Evolutionary conservation across 1,140 invertebrate genomes (phyloP), one percentile per base, ranked within the genome.

Genomic region (Euura lappo): DNA sequence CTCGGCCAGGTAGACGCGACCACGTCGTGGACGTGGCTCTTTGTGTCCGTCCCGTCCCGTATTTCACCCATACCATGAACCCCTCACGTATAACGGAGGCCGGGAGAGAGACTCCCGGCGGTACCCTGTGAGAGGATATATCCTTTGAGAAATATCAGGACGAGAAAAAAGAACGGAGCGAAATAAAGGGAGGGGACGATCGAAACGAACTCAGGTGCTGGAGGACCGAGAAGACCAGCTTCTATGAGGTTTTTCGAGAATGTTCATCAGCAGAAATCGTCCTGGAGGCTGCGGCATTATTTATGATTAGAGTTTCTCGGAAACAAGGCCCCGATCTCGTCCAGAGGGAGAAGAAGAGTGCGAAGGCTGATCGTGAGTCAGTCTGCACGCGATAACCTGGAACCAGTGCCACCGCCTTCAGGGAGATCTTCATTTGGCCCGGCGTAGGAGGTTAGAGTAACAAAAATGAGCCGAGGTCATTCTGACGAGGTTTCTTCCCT

Each of bases 351-450:
- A 60, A 60, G 28, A 28, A 28, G 28, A 60, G 51, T 6, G 10
- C 51, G 3, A n/a, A 11, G 6, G 51, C 51, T 60, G 51, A 8
- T 60, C 51, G 51, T 60, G 51, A 60, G 51, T n/a, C 8, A 60
- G 51, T 60, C 51, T 60, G 51, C 51, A 60, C 51, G 51, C 13
- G 1, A 8, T 60, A 3, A n/a, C 3, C 51, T 60, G 8, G 51
- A 60, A 11, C 51, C 51, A 60, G 51, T 60, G 51, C 51, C 51
- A 60, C 51, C 51, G 51, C 51, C 51, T 60, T 44, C 66, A 64
- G 28, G 44, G 44, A 68, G 66, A 68, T 68, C 66, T 68, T 68
- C 66, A 68, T 68, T 68, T 68, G 66, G 66, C 28, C 44, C 66
- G 10, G 66, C 3, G 51, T 60, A 60, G 51, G 51, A 60, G 51